Conservation (phyloP, 2,888 invertebrate species). For the Micropterix aruncella region DNA sequence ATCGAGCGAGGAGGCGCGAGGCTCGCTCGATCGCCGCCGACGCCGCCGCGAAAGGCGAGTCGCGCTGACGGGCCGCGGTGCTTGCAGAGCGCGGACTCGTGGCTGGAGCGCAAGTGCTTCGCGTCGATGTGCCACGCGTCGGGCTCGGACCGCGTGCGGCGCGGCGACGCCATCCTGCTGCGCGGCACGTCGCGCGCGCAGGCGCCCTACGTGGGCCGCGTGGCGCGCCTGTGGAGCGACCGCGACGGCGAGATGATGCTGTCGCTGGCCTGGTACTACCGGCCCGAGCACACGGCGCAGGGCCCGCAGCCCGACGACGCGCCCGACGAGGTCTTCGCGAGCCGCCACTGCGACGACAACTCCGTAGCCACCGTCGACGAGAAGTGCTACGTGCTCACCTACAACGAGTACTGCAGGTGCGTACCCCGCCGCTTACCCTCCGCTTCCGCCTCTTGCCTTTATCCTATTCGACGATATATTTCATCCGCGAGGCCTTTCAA, state of each 20-base stretch:
- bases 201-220: conserved; percentile 88
- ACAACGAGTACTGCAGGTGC: conserved; percentile 93
- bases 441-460: no score
- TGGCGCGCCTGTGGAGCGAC: conserved; percentile 90
- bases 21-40: no score
- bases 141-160: conserved; percentile 75
- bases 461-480: no score
- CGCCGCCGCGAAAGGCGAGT: no score
- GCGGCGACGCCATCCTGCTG: conserved; percentile 83
- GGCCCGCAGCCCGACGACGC: conserved; percentile 69
- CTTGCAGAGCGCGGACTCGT: conserved; percentile 57
- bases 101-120: conserved; percentile 71
- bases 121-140: conserved; percentile 75
- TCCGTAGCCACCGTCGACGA: conserved; percentile 97
- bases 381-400: conserved; percentile 92
- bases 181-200: conserved; percentile 71
- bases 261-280: conserved; percentile 92
- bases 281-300: conserved; percentile 92
- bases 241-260: conserved; percentile 96
- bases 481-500: no score
- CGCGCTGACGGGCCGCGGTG: conserved; percentile 3
- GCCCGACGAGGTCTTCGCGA: conserved; percentile 89
- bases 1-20: no score
- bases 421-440: no score
- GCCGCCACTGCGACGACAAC: conserved; percentile 87